Conservation (phyloP, 2,797 vertebrate genomes). For the Pseudochaenichthys georgianus region DNA sequence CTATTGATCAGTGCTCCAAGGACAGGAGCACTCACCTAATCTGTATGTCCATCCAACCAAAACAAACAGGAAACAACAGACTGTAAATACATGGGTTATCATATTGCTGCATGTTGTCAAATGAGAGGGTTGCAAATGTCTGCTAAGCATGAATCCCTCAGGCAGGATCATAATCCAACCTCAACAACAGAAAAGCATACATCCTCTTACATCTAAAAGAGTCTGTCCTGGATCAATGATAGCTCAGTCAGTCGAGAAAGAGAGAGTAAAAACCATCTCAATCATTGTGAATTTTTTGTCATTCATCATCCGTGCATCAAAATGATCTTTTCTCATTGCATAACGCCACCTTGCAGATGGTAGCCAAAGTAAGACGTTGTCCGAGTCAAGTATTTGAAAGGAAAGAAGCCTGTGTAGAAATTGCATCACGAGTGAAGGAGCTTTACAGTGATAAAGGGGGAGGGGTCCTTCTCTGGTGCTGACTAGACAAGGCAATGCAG, state of each 20-base stretch:
- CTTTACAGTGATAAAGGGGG: constrained; percentile 55
- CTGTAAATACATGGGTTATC: constrained; percentile 10
- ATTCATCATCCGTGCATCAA: neutral
- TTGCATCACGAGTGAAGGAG: constrained; percentile 61
- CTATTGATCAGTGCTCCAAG: constrained; percentile 18
- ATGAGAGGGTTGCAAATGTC: constrained; percentile 14
- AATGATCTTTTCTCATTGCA: constrained; percentile 25
- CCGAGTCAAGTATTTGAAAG: constrained; percentile 13
- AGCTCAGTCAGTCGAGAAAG: constrained; percentile 17
- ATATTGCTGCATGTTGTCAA: constrained; percentile 25
- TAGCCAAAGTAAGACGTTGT: constrained; percentile 5
- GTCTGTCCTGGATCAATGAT: constrained; percentile 9
- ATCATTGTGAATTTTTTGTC: constrained; percentile 48
- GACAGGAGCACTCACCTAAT: constrained; percentile 5
- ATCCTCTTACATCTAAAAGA: neutral
- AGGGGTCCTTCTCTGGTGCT: constrained; percentile 57
- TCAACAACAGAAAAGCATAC: neutral
- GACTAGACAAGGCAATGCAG: constrained; percentile 69
- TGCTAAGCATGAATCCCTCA: neutral
- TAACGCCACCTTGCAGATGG: constrained; percentile 20
- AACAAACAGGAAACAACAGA: constrained; percentile 36
- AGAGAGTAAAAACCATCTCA: constrained; percentile 23
- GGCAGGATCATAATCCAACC: constrained; percentile 3
- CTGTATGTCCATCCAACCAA: constrained; percentile 16
- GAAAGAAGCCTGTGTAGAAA: constrained; percentile 55